These are phyloP conservation scores for Portunus trituberculatus DNA, from an alignment of 1,140 invertebrate species.

Conservation along the genomic window DNA sequence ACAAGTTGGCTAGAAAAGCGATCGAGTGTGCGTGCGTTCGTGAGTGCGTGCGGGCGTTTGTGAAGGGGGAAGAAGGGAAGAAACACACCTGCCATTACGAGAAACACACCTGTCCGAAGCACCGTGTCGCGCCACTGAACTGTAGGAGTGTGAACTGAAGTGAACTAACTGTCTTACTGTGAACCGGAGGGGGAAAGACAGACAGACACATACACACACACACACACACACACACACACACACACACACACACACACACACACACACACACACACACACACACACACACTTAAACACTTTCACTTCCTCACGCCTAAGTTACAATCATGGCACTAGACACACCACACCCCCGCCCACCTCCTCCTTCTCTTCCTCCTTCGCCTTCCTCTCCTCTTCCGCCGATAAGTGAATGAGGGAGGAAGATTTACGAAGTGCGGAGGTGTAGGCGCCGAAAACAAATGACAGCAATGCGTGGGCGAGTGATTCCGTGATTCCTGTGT, in stretches of 20 bases:
- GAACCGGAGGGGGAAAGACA: no score
- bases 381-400: not conserved
- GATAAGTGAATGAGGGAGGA: not conserved
- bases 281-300: no score
- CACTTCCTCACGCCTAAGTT: not conserved
- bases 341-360: not conserved
- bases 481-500: not conserved
- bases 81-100: no score
- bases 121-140: no score
- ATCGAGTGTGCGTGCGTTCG: not conserved
- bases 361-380: not conserved
- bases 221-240: no score
- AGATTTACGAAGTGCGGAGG: not conserved
- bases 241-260: no score
- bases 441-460: not conserved
- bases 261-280: no score
- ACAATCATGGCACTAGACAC: not conserved
- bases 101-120: no score
- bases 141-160: no score
- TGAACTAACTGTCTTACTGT: no score
- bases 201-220: no score
- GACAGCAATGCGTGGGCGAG: not conserved
- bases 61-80: no score
- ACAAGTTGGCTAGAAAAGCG: not conserved
- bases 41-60: not conserved